Evolutionary conservation across 2,888 invertebrate genomes (phyloP).

Genomic region (Drosophila cyrtoloma): DNA sequence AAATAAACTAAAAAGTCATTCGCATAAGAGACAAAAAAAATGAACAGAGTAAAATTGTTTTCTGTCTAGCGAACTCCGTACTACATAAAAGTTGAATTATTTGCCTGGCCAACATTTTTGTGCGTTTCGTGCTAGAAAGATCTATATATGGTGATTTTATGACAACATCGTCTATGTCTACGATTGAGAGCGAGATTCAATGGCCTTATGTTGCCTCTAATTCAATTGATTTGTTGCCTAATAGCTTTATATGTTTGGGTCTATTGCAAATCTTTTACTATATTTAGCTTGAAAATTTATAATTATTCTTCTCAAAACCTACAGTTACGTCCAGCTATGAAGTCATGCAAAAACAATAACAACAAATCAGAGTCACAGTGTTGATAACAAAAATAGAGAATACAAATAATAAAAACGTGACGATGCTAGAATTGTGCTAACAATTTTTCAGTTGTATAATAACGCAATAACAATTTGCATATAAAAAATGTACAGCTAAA

Average conservation of each 20-base stretch:
- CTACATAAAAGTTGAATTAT: slow-evolving; percentile 9
- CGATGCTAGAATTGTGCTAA: slow-evolving; percentile 8
- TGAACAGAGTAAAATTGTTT: background rate
- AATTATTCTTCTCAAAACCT: slow-evolving; percentile 26
- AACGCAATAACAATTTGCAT: slow-evolving; percentile 16
- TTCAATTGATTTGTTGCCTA: slow-evolving; percentile 26
- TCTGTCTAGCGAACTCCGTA: background rate
- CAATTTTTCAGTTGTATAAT: slow-evolving; percentile 25
- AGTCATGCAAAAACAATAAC: slow-evolving; percentile 50
- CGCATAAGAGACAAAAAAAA: background rate
- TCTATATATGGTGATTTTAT: slow-evolving; percentile 48
- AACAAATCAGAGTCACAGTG: slow-evolving; percentile 33
- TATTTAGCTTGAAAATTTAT: slow-evolving; percentile 38
- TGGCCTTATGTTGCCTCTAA: slow-evolving; percentile 36
- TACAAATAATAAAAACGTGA: slow-evolving; percentile 7
- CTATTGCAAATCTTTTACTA: slow-evolving; percentile 19
- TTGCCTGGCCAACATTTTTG: slow-evolving; percentile 5
- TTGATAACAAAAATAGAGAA: slow-evolving; percentile 28
- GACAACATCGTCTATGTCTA: slow-evolving; percentile 54
- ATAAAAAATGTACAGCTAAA: slow-evolving; percentile 12
- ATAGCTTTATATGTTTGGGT: background rate
- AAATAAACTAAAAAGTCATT: slow-evolving; percentile 14
- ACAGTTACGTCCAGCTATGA: slow-evolving; percentile 57
- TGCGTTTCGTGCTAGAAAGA: slow-evolving; percentile 4
- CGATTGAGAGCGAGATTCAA: slow-evolving; percentile 24